These are phyloP conservation scores for Poecile atricapillus DNA, from an alignment of 2,113 vertebrate genomes.

Conservation along the genomic window DNA sequence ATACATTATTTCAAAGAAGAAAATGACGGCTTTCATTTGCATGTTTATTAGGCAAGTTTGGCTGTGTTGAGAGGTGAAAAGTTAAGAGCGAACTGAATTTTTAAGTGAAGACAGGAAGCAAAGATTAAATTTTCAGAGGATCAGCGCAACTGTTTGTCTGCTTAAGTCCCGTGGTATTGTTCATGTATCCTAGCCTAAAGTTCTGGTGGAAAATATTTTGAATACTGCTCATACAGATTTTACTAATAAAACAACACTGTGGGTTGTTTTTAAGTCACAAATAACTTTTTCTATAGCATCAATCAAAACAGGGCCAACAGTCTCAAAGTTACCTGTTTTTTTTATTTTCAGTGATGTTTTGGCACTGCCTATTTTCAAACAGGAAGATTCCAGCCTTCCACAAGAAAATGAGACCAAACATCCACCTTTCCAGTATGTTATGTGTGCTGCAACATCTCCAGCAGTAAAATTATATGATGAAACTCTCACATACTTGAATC, in stretches of 20 bases:
- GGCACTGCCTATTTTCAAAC: constrained; percentile 85
- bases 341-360: constrained; percentile 77
- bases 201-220: background rate
- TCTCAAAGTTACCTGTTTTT: background rate
- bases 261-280: background rate
- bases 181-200: background rate
- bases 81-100: background rate
- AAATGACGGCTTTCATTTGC: background rate
- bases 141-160: background rate
- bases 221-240: background rate
- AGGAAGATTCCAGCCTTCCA: constrained; percentile 83
- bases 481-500: constrained; percentile 84
- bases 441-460: constrained; percentile 82
- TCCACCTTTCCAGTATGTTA: constrained; percentile 82
- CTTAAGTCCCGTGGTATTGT: background rate
- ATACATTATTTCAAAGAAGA: background rate
- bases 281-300: background rate
- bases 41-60: background rate
- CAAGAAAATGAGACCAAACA: constrained; percentile 78
- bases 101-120: background rate
- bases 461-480: constrained; percentile 82
- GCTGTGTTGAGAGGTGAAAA: background rate
- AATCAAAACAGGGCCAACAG: background rate
- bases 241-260: background rate
- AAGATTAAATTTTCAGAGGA: background rate